These are phyloP conservation scores for Hyphantria cunea DNA, from an alignment of 1,140 invertebrate genomes.

Conservation along the genomic window DNA sequence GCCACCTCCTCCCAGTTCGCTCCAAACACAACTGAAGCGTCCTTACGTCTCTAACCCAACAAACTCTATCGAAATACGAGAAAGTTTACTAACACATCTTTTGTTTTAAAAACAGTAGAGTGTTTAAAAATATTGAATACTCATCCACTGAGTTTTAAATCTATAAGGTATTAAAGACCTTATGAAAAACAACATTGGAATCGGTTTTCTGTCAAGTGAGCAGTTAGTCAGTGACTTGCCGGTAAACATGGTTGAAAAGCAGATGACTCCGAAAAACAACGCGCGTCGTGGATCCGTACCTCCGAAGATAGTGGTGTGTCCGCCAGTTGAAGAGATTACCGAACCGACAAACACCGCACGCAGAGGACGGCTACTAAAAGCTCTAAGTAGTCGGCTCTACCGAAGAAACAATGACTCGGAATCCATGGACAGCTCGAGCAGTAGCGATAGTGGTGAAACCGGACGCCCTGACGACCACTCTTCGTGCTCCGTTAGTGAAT, in stretches of 20 bases:
- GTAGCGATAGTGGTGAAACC: slow-evolving; percentile 77
- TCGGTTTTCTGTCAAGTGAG: slow-evolving; percentile 58
- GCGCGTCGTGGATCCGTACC: slow-evolving; percentile 58
- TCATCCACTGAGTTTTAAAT: slow-evolving; percentile 26
- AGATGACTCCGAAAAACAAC: slow-evolving; percentile 46
- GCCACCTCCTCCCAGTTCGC: slow-evolving; percentile 49
- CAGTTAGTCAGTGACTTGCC: slow-evolving; percentile 59
- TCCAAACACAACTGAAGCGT: slow-evolving; percentile 36
- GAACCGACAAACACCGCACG: slow-evolving; percentile 71
- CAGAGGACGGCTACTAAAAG: slow-evolving; percentile 83
- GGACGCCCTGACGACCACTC: slow-evolving; percentile 63
- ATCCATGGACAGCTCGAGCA: slow-evolving; percentile 83
- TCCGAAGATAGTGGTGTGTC: slow-evolving; percentile 77
- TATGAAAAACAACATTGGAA: slow-evolving; percentile 63
- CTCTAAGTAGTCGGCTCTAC: slow-evolving; percentile 83
- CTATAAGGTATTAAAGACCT: slow-evolving; percentile 34
- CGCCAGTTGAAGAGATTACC: slow-evolving; percentile 70
- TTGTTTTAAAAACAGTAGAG: not conserved
- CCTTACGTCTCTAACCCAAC: slow-evolving; percentile 32
- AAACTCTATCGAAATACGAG: slow-evolving; percentile 41
- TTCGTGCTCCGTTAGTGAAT: slow-evolving; percentile 84
- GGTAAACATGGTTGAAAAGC: slow-evolving; percentile 48
- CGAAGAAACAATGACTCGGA: slow-evolving; percentile 81
- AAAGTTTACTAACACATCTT: slow-evolving; percentile 55
- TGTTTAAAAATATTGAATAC: slow-evolving; percentile 8